phyloP scores from a whole-genome alignment of 2,888 invertebrate species.

The Drosophila rubida region DNA sequence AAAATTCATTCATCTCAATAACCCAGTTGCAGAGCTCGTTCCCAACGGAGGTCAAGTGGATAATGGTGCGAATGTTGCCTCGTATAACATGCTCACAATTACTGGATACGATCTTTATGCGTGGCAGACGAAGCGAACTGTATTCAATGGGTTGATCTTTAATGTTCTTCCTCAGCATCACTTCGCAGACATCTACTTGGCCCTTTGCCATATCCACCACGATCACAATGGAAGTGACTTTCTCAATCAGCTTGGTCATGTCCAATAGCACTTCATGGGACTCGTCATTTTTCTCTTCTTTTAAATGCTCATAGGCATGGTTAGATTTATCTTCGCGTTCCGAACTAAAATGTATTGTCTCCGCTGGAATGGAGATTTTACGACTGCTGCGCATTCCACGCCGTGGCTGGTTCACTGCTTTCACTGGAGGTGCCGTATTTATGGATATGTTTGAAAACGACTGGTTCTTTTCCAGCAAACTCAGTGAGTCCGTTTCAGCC shows the following conservation, averaged over 20 bases:
- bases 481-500: constrained; percentile 42
- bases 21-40: constrained; percentile 76
- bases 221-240: constrained; percentile 46
- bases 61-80: constrained; percentile 68
- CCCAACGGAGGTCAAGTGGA: constrained; percentile 21
- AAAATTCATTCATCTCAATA: constrained; percentile 68
- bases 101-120: constrained; percentile 71
- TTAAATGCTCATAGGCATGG: constrained; percentile 1
- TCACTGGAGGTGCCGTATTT: constrained; percentile 34
- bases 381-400: constrained; percentile 71
- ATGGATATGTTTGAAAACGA: constrained; percentile 55
- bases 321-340: constrained; percentile 82
- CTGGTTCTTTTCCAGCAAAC: constrained; percentile 42
- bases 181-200: constrained; percentile 62
- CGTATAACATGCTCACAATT: constrained; percentile 70
- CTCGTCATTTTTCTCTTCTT: constrained; percentile 9
- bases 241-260: constrained; percentile 24
- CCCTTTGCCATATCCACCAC: constrained; percentile 70
- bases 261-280: not conserved
- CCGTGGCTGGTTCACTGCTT: constrained; percentile 40
- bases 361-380: constrained; percentile 81
- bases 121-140: constrained; percentile 71
- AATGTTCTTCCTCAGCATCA: constrained; percentile 36
- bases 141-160: constrained; percentile 41
- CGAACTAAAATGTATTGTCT: constrained; percentile 84